A percentile compares a stretch with the other conserved stretches of the same genome.
Conservation (phyloP, 92 coral and sea anemone species). For the Ricordea florida region DNA sequence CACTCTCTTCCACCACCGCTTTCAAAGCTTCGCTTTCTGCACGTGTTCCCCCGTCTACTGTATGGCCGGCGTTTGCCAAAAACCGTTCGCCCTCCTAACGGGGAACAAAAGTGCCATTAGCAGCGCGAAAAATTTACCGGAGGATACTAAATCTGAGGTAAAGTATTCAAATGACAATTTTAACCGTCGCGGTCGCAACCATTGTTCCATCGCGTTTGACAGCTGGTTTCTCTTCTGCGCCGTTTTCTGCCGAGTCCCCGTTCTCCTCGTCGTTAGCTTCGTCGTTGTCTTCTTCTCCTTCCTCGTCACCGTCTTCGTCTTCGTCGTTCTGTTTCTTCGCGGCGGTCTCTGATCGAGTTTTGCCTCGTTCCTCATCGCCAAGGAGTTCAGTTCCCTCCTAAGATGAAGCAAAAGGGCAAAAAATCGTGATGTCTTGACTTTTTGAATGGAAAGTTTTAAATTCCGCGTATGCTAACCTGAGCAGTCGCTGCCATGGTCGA, state of each 20-base stretch:
- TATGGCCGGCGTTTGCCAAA: conserved; percentile 74
- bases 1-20: conserved; percentile 80
- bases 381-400: conserved; percentile 95
- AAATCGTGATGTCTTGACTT: conserved; percentile 5
- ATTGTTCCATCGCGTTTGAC: conserved; percentile 83
- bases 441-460: not conserved
- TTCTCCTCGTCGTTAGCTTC: conserved; percentile 45
- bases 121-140: conserved; percentile 2
- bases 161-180: not conserved
- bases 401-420: not conserved
- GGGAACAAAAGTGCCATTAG: not conserved
- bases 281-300: conserved; percentile 20
- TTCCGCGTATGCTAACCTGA: too few species aligned
- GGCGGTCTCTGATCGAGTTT: conserved; percentile 91
- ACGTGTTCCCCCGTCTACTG: conserved; percentile 87
- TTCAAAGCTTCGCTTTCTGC: conserved; percentile 86
- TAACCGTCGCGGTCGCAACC: conserved; percentile 85
- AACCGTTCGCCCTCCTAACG: conserved; percentile 93
- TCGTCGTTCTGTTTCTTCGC: conserved; percentile 68
- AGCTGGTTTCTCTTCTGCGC: conserved; percentile 76
- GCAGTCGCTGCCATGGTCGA: conserved; percentile 91
- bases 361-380: conserved; percentile 90
- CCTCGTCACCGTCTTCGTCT: conserved; percentile 41
- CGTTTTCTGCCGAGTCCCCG: conserved; percentile 42
- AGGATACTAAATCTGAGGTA: not conserved